A percentile compares a stretch with the other conserved stretches of the same genome.
Evolutionary conservation across 1,140 invertebrate genomes (phyloP).

Genomic region (Doryteuthis pealeii): DNA sequence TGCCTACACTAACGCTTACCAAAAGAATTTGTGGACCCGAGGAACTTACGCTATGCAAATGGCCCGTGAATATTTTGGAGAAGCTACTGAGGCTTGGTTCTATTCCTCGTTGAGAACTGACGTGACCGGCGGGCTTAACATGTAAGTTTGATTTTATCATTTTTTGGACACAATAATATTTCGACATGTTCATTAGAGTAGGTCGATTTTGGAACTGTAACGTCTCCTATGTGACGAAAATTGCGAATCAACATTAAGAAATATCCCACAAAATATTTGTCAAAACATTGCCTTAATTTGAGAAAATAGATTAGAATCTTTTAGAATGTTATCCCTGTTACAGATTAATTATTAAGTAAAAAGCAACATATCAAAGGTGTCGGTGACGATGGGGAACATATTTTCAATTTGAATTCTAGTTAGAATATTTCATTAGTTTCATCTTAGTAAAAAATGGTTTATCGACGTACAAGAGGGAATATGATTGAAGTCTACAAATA

Average conservation of each 20-base stretch:
- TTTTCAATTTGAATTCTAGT: too few species aligned
- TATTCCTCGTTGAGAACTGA: slow-evolving; percentile 6
- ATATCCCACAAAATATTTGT: too few species aligned
- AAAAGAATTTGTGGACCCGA: slow-evolving; percentile 1
- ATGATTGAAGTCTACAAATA: too few species aligned
- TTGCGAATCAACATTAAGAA: neutral
- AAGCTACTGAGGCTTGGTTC: slow-evolving; percentile 18
- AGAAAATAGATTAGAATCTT: neutral
- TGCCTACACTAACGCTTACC: slow-evolving; percentile 13
- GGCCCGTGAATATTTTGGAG: slow-evolving; percentile 15
- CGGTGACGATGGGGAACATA: too few species aligned
- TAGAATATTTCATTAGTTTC: neutral
- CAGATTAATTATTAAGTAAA: too few species aligned
- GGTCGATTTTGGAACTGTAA: too few species aligned
- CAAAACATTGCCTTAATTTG: neutral
- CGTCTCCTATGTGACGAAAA: neutral
- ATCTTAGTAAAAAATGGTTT: too few species aligned
- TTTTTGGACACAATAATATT: neutral
- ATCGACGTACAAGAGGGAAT: too few species aligned
- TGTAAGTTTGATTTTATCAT: slow-evolving; percentile 12
- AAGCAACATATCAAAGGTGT: too few species aligned
- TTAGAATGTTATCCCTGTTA: neutral
- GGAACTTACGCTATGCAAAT: slow-evolving; percentile 15
- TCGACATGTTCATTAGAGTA: neutral
- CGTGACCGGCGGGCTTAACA: slow-evolving; percentile 12